Conservation (phyloP, 2,888 invertebrate species). For the Eumerus sabulonum region DNA sequence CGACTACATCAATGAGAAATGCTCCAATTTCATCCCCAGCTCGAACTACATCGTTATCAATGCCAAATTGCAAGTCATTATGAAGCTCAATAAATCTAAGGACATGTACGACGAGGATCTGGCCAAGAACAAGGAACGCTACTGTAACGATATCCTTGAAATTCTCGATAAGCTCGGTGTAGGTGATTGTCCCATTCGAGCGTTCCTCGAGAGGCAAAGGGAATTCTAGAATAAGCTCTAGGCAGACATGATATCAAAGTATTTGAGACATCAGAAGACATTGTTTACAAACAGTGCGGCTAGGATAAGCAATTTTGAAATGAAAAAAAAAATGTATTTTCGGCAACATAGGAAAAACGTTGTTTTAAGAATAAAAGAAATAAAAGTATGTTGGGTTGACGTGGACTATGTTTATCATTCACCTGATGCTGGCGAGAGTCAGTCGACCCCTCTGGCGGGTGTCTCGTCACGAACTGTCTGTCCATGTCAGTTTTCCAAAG, state of each 20-base stretch:
- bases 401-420: no score
- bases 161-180: conserved; percentile 76
- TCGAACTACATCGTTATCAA: conserved; percentile 77
- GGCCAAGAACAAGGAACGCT: conserved; percentile 73
- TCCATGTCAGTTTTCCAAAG: neutral
- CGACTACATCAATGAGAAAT: conserved; percentile 76
- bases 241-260: neutral
- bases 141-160: conserved; percentile 75
- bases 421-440: no score
- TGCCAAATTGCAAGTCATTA: conserved; percentile 75
- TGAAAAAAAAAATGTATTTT: neutral
- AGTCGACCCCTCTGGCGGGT: no score
- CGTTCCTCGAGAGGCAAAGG: conserved; percentile 73
- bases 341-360: neutral
- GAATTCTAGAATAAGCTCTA: conserved; percentile 54
- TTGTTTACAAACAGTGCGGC: conserved; percentile 37
- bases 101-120: conserved; percentile 74
- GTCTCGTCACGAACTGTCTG: neutral
- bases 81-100: conserved; percentile 71
- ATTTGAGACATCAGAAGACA: conserved; percentile 17
- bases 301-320: neutral
- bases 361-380: neutral
- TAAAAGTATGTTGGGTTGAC: neutral
- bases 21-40: conserved; percentile 75
- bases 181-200: conserved; percentile 77